Evolutionary conservation across 2,113 vertebrate genomes (phyloP).

Genomic region (Tupaia tana): DNA sequence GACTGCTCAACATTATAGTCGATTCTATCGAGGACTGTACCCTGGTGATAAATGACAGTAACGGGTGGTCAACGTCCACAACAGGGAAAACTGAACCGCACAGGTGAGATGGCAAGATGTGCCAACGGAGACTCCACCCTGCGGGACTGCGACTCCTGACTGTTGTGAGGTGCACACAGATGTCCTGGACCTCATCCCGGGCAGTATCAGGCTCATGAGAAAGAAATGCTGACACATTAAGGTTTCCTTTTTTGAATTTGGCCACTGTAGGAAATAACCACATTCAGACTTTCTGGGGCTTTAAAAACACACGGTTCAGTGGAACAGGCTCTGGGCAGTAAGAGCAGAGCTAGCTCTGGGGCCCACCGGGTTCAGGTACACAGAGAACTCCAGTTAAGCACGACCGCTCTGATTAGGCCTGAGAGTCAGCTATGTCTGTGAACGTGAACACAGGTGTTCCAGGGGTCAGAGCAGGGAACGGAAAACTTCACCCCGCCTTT

Average conservation of each 20-base stretch:
- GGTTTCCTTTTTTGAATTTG: neutral
- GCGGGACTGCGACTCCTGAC: no score
- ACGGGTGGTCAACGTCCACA: constrained; percentile 13
- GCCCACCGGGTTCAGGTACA: neutral
- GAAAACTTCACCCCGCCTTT: neutral
- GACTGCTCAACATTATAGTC: constrained; percentile 99
- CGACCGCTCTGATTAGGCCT: rapidly evolving
- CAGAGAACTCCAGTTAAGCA: neutral
- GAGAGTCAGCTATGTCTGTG: neutral
- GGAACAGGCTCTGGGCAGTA: neutral
- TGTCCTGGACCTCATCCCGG: no score
- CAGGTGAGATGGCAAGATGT: neutral
- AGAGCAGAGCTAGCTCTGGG: neutral
- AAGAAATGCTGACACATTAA: rapidly evolving
- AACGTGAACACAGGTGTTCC: neutral
- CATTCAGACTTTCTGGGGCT: neutral
- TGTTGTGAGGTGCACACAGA: rapidly evolving
- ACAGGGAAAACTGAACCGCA: neutral
- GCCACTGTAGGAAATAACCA: neutral
- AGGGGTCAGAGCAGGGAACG: neutral
- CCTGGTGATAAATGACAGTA: constrained; percentile 85
- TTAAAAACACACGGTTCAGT: neutral
- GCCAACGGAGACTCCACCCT: no score
- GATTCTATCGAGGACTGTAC: constrained; percentile 97
- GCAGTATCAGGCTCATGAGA: rapidly evolving